These are phyloP conservation scores for Pangasius djambal DNA, from an alignment of 2,797 vertebrate species.

Conservation along the genomic window DNA sequence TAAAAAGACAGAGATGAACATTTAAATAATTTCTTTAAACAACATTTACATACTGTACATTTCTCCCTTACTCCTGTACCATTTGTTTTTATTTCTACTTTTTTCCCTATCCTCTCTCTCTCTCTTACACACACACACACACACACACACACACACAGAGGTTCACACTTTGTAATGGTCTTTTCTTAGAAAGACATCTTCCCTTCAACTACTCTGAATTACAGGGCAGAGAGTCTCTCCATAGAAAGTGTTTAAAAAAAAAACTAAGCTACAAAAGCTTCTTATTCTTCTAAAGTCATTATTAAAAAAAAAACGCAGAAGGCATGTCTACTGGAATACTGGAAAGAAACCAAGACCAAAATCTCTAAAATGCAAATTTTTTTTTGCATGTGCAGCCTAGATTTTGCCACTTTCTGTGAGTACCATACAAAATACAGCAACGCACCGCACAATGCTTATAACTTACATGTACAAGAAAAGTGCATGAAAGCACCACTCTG, in stretches of 20 bases:
- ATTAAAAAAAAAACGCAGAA: neutral
- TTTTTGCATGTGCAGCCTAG: neutral
- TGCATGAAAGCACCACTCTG: neutral
- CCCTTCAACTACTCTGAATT: neutral
- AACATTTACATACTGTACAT: neutral
- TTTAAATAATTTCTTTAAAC: constrained; percentile 9
- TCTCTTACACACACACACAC: neutral
- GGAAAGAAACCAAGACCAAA: neutral
- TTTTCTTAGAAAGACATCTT: neutral
- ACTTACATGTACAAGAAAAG: neutral
- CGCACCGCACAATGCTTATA: no score
- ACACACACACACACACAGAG: neutral
- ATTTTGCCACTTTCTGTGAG: neutral
- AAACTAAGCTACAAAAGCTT: neutral
- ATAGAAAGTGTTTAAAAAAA: neutral
- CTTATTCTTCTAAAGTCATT: neutral
- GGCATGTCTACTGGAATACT: neutral
- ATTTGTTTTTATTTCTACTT: neutral
- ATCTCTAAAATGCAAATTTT: neutral
- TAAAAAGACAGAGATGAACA: neutral
- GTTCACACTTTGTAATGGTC: neutral
- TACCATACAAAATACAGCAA: neutral
- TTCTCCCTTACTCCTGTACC: neutral
- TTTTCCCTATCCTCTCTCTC: neutral
- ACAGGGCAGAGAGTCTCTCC: neutral